These are phyloP conservation scores for Ivindomyrus marchei DNA, from an alignment of 2,113 vertebrate species.

Conservation along the genomic window DNA sequence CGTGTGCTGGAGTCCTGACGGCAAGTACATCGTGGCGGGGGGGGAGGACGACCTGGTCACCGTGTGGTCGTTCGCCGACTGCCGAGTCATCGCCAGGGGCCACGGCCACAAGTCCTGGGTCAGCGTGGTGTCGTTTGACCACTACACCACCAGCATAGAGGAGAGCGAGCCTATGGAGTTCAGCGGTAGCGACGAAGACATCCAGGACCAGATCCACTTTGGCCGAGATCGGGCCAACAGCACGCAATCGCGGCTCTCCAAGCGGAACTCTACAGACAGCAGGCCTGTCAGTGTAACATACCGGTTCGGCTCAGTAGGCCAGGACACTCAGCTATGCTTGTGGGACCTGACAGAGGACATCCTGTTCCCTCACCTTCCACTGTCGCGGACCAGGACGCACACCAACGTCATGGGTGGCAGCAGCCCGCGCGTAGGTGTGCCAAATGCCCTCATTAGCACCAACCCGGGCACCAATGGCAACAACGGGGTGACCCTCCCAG, in stretches of 20 bases:
- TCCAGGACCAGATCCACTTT: constrained; percentile 83
- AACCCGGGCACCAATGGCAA: constrained; percentile 51
- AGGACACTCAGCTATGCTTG: constrained; percentile 94
- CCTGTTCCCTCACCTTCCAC: constrained; percentile 92
- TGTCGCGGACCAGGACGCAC: constrained; percentile 93
- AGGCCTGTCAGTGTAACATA: constrained; percentile 91
- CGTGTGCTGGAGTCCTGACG: constrained; percentile 96
- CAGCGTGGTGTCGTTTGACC: constrained; percentile 94
- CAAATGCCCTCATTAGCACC: constrained; percentile 40
- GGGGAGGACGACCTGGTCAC: constrained; percentile 98
- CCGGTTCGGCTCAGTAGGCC: constrained; percentile 93
- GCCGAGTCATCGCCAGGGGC: constrained; percentile 90
- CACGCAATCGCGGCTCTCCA: constrained; percentile 86
- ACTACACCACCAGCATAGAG: constrained; percentile 92
- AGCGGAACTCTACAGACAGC: constrained; percentile 95
- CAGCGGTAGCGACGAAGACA: constrained; percentile 94
- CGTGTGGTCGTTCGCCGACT: constrained; percentile 95
- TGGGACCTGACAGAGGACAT: constrained; percentile 99
- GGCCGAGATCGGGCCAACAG: constrained; percentile 87
- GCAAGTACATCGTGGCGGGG: constrained; percentile 92
- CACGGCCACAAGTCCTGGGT: constrained; percentile 98
- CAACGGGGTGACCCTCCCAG: constrained; percentile 59
- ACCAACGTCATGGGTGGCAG: constrained; percentile 96
- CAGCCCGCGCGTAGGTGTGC: constrained; percentile 66
- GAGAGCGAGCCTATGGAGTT: constrained; percentile 89